These are phyloP conservation scores for Rallus limicola DNA, from an alignment of 2,113 vertebrate species.

Conservation along the genomic window DNA sequence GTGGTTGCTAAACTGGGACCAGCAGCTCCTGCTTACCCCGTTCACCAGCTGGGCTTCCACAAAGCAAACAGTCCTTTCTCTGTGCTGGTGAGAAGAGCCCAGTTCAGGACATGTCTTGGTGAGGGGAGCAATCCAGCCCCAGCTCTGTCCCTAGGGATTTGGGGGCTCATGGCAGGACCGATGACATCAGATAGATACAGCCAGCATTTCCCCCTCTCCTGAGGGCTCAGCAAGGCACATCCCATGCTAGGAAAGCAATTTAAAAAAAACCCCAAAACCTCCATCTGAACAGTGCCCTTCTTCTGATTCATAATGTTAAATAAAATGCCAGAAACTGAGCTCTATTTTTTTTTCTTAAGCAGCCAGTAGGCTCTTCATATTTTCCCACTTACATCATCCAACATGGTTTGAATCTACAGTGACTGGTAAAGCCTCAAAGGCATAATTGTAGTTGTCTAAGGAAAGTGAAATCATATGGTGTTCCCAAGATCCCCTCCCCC, in stretches of 20 bases:
- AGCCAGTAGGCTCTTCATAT: conserved; percentile 59
- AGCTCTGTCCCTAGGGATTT: accelerated
- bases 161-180: not conserved
- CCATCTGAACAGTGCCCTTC: not conserved
- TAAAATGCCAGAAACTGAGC: conserved; percentile 22
- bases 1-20: accelerated
- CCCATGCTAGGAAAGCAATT: not conserved
- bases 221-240: not conserved
- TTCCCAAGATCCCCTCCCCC: conserved; percentile 5
- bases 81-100: not conserved
- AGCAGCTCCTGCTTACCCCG: not conserved
- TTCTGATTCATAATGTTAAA: not conserved
- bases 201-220: not conserved
- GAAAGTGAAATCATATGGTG: conserved; percentile 80
- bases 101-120: not conserved
- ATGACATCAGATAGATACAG: not conserved
- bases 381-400: conserved; percentile 80
- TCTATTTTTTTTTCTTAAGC: not conserved
- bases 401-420: conserved; percentile 69
- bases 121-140: not conserved
- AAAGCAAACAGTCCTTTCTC: not conserved
- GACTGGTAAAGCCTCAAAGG: conserved; percentile 62
- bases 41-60: not conserved
- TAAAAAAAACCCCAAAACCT: not conserved
- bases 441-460: conserved; percentile 67